Evolutionary conservation across 2,797 vertebrate species (phyloP).

Genomic region (Microcaecilia unicolor): DNA sequence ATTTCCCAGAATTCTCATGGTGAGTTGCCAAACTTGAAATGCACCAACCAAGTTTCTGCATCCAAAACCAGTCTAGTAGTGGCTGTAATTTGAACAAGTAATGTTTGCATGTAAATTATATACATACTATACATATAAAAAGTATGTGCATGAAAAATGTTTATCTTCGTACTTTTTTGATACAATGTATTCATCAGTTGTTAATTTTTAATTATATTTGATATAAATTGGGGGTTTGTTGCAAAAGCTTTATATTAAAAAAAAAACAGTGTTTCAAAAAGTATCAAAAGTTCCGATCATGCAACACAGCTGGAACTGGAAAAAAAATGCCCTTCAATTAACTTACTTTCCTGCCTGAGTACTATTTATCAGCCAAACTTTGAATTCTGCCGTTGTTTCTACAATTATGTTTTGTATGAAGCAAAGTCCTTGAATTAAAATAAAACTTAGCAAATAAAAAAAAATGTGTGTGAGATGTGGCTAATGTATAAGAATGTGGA

Average conservation of each 20-base stretch:
- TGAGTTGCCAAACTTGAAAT: constrained; percentile 62
- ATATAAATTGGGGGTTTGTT: constrained; percentile 86
- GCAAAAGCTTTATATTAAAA: constrained; percentile 78
- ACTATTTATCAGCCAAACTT: constrained; percentile 80
- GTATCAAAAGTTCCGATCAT: constrained; percentile 49
- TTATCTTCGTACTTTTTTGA: constrained; percentile 89
- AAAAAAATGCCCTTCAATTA: constrained; percentile 62
- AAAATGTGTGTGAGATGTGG: constrained; percentile 21
- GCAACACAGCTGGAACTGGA: constrained; percentile 58
- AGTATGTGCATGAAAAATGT: constrained; percentile 66
- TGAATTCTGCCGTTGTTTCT: constrained; percentile 91
- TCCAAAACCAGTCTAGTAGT: constrained; percentile 64
- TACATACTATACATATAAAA: constrained; percentile 57
- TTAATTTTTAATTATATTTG: constrained; percentile 93
- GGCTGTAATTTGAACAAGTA: constrained; percentile 72
- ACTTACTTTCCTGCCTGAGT: constrained; percentile 82
- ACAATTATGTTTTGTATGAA: constrained; percentile 96
- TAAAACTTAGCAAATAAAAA: constrained; percentile 61
- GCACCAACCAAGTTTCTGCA: constrained; percentile 59
- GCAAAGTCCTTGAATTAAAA: constrained; percentile 94
- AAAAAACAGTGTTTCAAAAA: constrained; percentile 55
- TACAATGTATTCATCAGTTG: constrained; percentile 80
- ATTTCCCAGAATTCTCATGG: constrained; percentile 40
- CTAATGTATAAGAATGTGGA: too few relatives aligned
- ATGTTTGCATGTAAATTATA: constrained; percentile 86